Base-by-base conservation (phyloP, 2,888 invertebrate species). In the Apamea sordens region DNA sequence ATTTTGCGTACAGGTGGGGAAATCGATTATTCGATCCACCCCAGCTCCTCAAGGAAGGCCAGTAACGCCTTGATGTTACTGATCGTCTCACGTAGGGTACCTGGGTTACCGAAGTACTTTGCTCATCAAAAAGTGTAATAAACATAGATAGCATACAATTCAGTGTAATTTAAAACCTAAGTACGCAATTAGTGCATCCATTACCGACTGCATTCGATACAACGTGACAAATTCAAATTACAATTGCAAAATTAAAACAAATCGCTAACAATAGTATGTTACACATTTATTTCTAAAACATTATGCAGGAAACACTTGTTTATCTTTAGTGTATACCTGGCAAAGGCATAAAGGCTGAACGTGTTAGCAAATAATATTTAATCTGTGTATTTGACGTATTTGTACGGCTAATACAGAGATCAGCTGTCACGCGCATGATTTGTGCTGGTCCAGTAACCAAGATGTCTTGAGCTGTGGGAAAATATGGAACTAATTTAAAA, bases 351-450 rank as follows among this genome's bases (percentile, higher is more conserved):
- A 82, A 85, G 86, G 75, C 79, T 85, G 63, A 74, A 71, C 82
- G 36, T 79, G 75, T 85, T 65, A 32, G 86, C 83, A 79, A 86
- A 86, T 77, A 85, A 76, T 86, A 79, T 73, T 77, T 86, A 79
- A 86, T 85, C 86, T 85, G 77, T 80, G 73, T 84, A 56, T 85
- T 77, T 85, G 79, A n/a, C n/a, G n/a, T n/a, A n/a, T 75, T 2
- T 32, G 32, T 32, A 53, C 59, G 10, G 77, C 68, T 79, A 84
- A 80, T 68, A 85, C 67, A 50, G 56, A 47, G 83, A 88, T 88
- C 89, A 89, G 79, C 79, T 85, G 84, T 82, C 89, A 85, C 61
- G 86, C 86, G 83, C 88, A 81, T 89, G 89, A 84, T 79, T 87
- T 65, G 72, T 85, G 86, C 50, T 36, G 11, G n/a, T 24, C 36